Evolutionary conservation across 2,797 vertebrate species (phyloP), one percentile per base, ranked within the genome.

Genomic region (Cephalopachus bancanus): DNA sequence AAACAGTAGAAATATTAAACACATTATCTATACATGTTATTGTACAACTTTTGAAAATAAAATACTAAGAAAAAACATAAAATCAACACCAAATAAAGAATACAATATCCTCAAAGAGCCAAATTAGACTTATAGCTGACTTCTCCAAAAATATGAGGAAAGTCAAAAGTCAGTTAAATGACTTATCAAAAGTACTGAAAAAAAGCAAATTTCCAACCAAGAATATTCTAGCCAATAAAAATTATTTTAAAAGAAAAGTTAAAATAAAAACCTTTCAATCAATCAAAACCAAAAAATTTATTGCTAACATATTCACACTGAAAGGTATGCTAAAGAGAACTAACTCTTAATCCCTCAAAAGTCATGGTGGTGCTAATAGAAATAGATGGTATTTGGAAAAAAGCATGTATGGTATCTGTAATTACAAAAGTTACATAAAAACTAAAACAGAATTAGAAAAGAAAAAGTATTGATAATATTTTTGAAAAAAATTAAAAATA

Each of bases 41-140:
- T 62, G 6, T 59, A 49, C 71, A 67, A 51, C 8, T 49, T 19
- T 20, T 51, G 10, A 69, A 86, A 53, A 84, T 55, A n/a, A 78
- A 88, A 59, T 28, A 72, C 33, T 49, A 65, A 65, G 16, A 84
- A 44, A 79, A 93, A 91, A 91, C 26, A 62, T 67, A 85, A 85
- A 94, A 83, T 3, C 53, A 22, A 57, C 1, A 15, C n/a, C 86
- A 87, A 81, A 44, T 51, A 33, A 85, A 67, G 16, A 88, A 59
- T 15, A 44, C 24, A 3, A 62, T 57, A 4, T 1, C 15, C 24
- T 85, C 80, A 81, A 64, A 76, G 9, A n/a, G 10, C 10, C 22
- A 44, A 26, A 60, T 11, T 10, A 84, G 57, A 80, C 26, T 14
- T 12, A 83, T 2, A 65, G 33, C 28, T 59, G 44, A 87, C 26